These are phyloP conservation scores for Myotis brandtii DNA, from an alignment of 2,113 vertebrate genomes.

Conservation along the genomic window DNA sequence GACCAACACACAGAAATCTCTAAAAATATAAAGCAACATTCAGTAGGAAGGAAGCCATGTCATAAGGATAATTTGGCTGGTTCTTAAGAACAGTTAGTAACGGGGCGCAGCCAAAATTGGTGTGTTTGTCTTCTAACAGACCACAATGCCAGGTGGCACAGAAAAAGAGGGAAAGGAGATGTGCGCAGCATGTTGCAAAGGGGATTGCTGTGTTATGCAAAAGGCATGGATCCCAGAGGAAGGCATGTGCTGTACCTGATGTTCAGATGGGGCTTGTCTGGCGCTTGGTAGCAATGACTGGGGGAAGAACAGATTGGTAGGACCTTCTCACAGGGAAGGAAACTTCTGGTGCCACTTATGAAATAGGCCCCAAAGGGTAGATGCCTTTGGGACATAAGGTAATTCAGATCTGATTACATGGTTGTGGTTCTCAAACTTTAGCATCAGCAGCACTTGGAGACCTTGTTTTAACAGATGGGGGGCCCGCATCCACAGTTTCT, in stretches of 20 bases:
- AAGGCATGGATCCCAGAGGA: slow-evolving; percentile 17
- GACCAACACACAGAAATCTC: slow-evolving; percentile 42
- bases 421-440: background rate
- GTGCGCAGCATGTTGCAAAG: background rate
- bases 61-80: slow-evolving; percentile 69
- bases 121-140: slow-evolving; percentile 75
- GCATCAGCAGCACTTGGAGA: background rate
- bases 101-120: slow-evolving; percentile 51
- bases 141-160: slow-evolving; percentile 63
- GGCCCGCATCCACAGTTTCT: background rate
- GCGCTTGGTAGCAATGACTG: background rate
- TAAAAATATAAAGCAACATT: slow-evolving; percentile 66
- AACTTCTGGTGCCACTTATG: background rate
- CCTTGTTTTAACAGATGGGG: background rate
- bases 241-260: background rate
- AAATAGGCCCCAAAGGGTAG: background rate
- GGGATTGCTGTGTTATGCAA: slow-evolving; percentile 1
- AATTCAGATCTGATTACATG: background rate
- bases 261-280: slow-evolving; percentile 34
- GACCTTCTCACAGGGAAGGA: background rate
- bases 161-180: background rate
- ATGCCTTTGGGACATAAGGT: background rate
- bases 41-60: slow-evolving; percentile 58
- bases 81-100: slow-evolving; percentile 74
- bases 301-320: background rate